phyloP scores from a whole-genome alignment of 2,888 invertebrate genomes.

The Latheticus oryzae region DNA sequence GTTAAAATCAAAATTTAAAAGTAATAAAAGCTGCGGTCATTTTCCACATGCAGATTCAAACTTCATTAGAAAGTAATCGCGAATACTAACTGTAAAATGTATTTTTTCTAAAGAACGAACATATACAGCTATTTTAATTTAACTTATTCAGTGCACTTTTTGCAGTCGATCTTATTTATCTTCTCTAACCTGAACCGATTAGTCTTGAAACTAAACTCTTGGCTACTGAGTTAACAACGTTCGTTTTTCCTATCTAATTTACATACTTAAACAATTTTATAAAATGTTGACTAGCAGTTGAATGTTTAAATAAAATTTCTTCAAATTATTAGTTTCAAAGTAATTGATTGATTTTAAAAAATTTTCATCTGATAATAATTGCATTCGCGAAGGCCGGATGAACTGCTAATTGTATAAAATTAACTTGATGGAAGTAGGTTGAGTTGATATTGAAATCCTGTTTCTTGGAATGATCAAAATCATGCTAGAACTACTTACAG shows the following conservation, averaged over 20 bases:
- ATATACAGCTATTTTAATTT: conserved; percentile 56
- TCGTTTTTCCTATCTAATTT: conserved; percentile 23
- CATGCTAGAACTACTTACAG: conserved; percentile 7
- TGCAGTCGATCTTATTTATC: conserved; percentile 43
- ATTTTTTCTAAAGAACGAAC: conserved; percentile 50
- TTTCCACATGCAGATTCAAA: conserved; percentile 56
- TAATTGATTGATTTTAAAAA: no score
- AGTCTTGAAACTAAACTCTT: conserved; percentile 23
- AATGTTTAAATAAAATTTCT: no score
- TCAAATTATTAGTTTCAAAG: no score
- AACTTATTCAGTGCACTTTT: conserved; percentile 55
- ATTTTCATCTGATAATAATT: conserved; percentile 32
- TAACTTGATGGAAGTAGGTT: conserved; percentile 28
- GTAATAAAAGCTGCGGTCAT: conserved; percentile 49
- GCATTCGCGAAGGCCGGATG: conserved; percentile 31
- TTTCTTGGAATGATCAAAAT: conserved; percentile 12
- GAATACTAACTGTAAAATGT: conserved; percentile 53
- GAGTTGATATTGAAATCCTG: conserved; percentile 21
- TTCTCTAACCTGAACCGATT: conserved; percentile 20
- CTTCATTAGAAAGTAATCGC: conserved; percentile 59
- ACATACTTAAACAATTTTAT: conserved; percentile 22
- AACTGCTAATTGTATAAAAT: conserved; percentile 31
- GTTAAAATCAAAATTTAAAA: no score
- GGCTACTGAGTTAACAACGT: conserved; percentile 6
- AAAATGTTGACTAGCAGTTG: no score